Evolutionary conservation across 1,140 invertebrate species (phyloP), one percentile per base, ranked within the genome.

Genomic region (Tribolium castaneum): DNA sequence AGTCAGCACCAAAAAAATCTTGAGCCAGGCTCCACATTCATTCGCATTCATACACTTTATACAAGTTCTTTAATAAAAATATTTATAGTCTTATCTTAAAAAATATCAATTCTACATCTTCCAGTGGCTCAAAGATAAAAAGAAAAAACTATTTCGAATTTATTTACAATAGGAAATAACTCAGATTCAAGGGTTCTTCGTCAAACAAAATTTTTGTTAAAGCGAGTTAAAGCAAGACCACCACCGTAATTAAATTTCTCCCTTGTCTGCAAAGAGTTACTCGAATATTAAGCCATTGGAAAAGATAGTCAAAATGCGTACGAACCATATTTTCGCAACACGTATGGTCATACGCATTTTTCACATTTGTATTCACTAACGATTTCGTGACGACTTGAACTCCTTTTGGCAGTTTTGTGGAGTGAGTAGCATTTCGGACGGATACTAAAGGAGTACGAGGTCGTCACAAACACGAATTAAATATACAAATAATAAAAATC

Each of bases 1-100:
- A 85, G 84, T 86, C 84, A 85, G 84, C 85, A 86, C 83, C 85
- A 85, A 76, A 81, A 81, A 82, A 80, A 81, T 80, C 78, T 81
- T 78, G 82, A 77, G 70, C 80, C 77, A 72, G 75, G 66, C 81
- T 82, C 73, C 76, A 71, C 83, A 85, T 76, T 82, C 83, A 80
- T 81, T 77, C 76, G 74, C 82, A 83, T 80, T 77, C 85, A 85
- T 83, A 81, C 85, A 82, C 83, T 86, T 86, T 86, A 85, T 86
- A 86, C 85, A 85, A 62, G 74, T 80, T 80, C 66, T 66, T 66
- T 66, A 66, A 80, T 80, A 80, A 82, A 73, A 80, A 82, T 85
- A 85, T 84, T 78, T 82, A 86, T 85, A 86, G 82, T 84, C 84
- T 86, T 85, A 82, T 78, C 78, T 83, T 45, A 45, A 45, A 45